Evolutionary conservation across 2,888 invertebrate genomes (phyloP).

Genomic region (Onthophagus sagittarius): DNA sequence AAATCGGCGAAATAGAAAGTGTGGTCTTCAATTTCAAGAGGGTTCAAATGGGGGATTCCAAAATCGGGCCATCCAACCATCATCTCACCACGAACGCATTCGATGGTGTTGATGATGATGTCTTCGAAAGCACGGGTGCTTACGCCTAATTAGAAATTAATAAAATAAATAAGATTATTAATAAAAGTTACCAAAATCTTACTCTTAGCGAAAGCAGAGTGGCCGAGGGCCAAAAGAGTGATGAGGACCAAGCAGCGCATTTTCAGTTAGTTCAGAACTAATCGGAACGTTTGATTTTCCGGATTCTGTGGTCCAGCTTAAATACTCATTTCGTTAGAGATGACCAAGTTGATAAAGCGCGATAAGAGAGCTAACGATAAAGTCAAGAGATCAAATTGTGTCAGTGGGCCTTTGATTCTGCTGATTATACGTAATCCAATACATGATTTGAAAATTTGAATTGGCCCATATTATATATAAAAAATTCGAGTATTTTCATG

Average conservation of each 20-base stretch:
- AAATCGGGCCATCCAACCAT: slow-evolving; percentile 6
- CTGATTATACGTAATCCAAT: too few species aligned
- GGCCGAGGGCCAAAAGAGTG: slow-evolving; percentile 10
- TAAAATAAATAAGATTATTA: neutral
- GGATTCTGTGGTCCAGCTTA: too few species aligned
- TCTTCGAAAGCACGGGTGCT: slow-evolving; percentile 13
- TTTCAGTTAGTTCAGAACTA: neutral
- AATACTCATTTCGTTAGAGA: too few species aligned
- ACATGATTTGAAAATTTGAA: too few species aligned
- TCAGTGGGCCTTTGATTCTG: too few species aligned
- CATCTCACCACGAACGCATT: slow-evolving; percentile 16
- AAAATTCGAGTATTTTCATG: too few species aligned
- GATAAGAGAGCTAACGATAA: too few species aligned
- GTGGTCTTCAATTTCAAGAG: neutral
- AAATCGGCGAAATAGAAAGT: neutral
- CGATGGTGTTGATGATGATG: slow-evolving; percentile 9
- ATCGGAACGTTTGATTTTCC: neutral
- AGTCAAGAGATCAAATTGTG: too few species aligned
- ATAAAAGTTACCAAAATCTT: neutral
- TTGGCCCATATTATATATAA: too few species aligned
- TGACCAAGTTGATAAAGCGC: too few species aligned
- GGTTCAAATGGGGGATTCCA: slow-evolving; percentile 15
- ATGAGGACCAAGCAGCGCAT: slow-evolving; percentile 8
- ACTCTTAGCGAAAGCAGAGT: slow-evolving; percentile 2
- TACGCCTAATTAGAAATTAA: neutral